Evolutionary conservation across 2,797 vertebrate genomes (phyloP).

Genomic region (Syndactyla subalaris): DNA sequence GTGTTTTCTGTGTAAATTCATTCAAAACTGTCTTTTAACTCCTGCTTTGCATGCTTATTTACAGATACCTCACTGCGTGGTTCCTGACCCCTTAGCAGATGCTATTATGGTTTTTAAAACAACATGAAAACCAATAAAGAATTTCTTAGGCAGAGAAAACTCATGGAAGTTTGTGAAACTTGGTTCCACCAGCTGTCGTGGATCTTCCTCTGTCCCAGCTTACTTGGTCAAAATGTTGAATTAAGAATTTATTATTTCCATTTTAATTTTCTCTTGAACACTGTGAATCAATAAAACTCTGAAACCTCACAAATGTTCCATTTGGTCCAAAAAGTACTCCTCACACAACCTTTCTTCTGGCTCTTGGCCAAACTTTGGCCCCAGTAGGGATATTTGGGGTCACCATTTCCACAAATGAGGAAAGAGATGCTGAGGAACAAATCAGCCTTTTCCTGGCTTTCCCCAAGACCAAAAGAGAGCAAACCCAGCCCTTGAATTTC

Average conservation of each 20-base stretch:
- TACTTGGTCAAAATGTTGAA: neutral
- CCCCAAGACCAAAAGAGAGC: neutral
- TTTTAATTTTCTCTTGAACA: neutral
- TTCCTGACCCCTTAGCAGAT: neutral
- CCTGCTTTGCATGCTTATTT: neutral
- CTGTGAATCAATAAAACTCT: neutral
- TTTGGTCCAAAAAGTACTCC: neutral
- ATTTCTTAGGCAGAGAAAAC: neutral
- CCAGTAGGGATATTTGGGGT: neutral
- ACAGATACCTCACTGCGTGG: neutral
- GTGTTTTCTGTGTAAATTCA: neutral
- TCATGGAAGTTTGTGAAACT: neutral
- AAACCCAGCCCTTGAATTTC: neutral
- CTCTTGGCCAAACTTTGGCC: neutral
- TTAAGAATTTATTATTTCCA: constrained; percentile 31
- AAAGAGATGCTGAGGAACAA: neutral
- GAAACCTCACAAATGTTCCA: neutral
- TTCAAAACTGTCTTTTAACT: neutral
- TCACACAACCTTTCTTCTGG: neutral
- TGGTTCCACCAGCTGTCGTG: neutral
- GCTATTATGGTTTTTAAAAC: neutral
- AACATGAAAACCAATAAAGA: neutral
- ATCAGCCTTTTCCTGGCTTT: neutral
- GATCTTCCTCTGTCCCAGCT: neutral
- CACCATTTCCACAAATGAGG: neutral